phyloP scores from a whole-genome alignment of 2,797 vertebrate genomes.

The Artibeus lituratus region DNA sequence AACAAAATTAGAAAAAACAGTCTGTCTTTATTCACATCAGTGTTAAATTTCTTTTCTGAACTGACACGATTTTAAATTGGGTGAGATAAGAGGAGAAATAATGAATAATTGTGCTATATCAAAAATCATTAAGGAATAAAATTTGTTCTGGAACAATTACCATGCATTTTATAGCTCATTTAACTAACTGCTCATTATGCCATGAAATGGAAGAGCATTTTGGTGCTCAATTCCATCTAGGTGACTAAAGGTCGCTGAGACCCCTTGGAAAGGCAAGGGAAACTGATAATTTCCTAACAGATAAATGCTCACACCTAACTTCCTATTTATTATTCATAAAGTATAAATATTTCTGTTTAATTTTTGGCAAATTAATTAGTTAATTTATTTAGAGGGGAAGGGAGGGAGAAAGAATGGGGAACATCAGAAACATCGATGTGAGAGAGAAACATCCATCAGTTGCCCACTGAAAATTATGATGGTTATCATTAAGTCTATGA shows the following conservation, averaged over 20 bases:
- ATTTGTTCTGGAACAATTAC: constrained; percentile 36
- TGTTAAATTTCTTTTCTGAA: constrained; percentile 25
- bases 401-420: not conserved
- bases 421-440: not conserved
- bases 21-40: not conserved
- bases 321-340: not conserved
- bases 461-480: not conserved
- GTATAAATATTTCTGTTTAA: no score
- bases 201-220: constrained; percentile 30
- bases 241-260: not conserved
- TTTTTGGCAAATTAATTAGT: not conserved
- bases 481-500: not conserved
- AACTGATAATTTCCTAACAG: constrained; percentile 13
- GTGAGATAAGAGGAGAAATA: not conserved
- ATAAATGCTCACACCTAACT: not conserved
- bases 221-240: not conserved
- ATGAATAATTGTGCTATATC: constrained; percentile 22
- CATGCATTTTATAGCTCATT: constrained; percentile 49
- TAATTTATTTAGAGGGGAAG: not conserved
- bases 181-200: constrained; percentile 51
- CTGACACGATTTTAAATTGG: constrained; percentile 1
- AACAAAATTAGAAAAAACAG: not conserved
- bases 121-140: constrained; percentile 46
- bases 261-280: not conserved
- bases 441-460: not conserved